phyloP scores from a whole-genome alignment of 2,888 invertebrate genomes.

The Dermolepida albohirtum region DNA sequence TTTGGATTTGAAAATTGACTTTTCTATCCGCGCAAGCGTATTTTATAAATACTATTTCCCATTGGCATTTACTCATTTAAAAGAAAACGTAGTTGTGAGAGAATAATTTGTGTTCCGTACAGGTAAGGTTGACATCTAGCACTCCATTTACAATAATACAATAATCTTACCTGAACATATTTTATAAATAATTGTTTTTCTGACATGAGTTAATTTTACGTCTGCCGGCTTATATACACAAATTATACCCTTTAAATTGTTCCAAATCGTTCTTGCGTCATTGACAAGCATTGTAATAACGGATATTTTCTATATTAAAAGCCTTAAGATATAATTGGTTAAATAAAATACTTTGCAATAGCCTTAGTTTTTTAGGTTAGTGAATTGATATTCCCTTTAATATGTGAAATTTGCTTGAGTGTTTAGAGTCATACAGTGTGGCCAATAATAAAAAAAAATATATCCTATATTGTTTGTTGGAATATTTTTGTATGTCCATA shows the following conservation, averaged over 20 bases:
- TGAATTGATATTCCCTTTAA: not conserved
- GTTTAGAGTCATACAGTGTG: not conserved
- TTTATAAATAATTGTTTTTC: constrained; percentile 71
- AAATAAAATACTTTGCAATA: constrained; percentile 8
- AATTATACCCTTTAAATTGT: constrained; percentile 78
- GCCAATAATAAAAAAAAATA: not conserved
- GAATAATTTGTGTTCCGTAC: not conserved
- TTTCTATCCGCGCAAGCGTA: constrained; percentile 31
- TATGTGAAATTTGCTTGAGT: not conserved
- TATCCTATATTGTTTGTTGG: not conserved
- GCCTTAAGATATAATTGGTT: not conserved
- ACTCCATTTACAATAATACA: too few species aligned
- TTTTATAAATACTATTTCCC: not conserved
- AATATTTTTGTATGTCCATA: constrained; percentile 27
- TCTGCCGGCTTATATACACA: constrained; percentile 84
- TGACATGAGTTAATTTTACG: constrained; percentile 68
- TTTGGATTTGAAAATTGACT: not conserved
- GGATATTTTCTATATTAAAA: not conserved
- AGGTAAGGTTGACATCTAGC: constrained; percentile 11
- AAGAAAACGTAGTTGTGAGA: constrained; percentile 4
- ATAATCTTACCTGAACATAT: constrained; percentile 74
- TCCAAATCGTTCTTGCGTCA: constrained; percentile 73
- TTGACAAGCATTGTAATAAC: constrained; percentile 61
- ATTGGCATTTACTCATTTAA: constrained; percentile 11
- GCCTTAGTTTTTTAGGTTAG: not conserved